Percentiles rank a stretch among this genome's conserved stretches.
phyloP scores from a whole-genome alignment of 2,888 invertebrate genomes.

The Eumerus sabulonum region DNA sequence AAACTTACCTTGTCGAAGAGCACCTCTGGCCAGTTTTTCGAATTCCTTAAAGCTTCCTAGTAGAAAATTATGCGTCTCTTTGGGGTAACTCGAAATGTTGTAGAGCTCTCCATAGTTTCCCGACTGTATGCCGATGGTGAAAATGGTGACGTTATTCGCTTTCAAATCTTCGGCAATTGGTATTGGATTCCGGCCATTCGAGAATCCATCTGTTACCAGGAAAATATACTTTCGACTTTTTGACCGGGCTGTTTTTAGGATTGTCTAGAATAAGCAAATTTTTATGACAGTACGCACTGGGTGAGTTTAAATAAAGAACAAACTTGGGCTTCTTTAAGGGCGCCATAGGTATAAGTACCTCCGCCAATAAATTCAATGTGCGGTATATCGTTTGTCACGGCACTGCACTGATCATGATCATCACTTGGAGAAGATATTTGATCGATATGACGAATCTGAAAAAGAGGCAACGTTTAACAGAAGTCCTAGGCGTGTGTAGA shows the following conservation, averaged over 20 bases:
- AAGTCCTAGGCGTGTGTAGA: too few relatives aligned
- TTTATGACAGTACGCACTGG: background rate
- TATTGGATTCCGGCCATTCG: constrained; percentile 85
- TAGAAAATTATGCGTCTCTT: constrained; percentile 83
- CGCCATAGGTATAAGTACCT: constrained; percentile 85
- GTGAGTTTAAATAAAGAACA: constrained; percentile 37
- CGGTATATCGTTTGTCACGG: constrained; percentile 82
- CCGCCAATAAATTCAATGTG: constrained; percentile 83
- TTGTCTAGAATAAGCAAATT: constrained; percentile 76
- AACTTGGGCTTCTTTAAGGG: constrained; percentile 83
- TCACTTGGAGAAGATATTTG: constrained; percentile 81
- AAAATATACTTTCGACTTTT: constrained; percentile 82
- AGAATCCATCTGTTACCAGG: constrained; percentile 85
- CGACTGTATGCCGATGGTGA: constrained; percentile 82
- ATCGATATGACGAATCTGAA: constrained; percentile 80
- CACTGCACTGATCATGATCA: constrained; percentile 83
- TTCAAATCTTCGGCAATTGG: constrained; percentile 82
- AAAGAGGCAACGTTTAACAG: constrained; percentile 4
- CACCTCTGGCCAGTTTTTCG: constrained; percentile 84
- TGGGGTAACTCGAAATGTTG: constrained; percentile 83
- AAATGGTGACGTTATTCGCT: constrained; percentile 79
- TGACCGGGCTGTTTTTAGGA: constrained; percentile 79
- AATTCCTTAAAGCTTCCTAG: constrained; percentile 85
- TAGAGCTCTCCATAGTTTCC: constrained; percentile 83
- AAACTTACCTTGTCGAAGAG: constrained; percentile 83